Evolutionary conservation across 1,140 invertebrate genomes (phyloP).

Genomic region (Drosophila simulans): DNA sequence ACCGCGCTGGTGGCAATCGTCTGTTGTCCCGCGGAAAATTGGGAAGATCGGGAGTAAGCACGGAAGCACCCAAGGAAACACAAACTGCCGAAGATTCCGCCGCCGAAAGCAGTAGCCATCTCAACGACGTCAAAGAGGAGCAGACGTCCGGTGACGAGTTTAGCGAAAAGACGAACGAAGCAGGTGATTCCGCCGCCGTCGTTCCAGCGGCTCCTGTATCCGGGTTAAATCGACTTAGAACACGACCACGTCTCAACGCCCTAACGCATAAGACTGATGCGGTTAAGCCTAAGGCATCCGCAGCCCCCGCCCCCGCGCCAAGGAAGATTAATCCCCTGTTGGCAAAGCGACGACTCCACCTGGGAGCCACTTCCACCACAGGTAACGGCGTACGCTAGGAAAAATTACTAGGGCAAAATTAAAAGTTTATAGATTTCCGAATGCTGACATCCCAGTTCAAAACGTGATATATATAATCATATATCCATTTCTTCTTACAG

Average conservation of each 20-base stretch:
- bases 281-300: constrained; percentile 61
- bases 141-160: constrained; percentile 46
- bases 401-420: too few species aligned
- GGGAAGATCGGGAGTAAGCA: constrained; percentile 62
- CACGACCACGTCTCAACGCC: constrained; percentile 76
- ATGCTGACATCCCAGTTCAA: not conserved
- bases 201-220: constrained; percentile 51
- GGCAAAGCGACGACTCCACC: constrained; percentile 75
- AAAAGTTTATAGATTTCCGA: too few species aligned
- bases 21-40: constrained; percentile 69
- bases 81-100: constrained; percentile 81
- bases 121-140: constrained; percentile 71
- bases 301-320: constrained; percentile 50
- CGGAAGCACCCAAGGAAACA: constrained; percentile 78
- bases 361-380: constrained; percentile 73
- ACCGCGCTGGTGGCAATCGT: constrained; percentile 70
- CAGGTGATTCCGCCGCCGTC: constrained; percentile 47
- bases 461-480: too few species aligned
- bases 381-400: constrained; percentile 17
- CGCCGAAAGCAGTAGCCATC: constrained; percentile 68
- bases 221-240: constrained; percentile 80
- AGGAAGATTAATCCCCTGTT: constrained; percentile 83
- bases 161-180: constrained; percentile 46
- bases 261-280: constrained; percentile 77
- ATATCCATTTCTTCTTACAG: constrained; percentile 11